Base-by-base conservation (phyloP, 2,888 invertebrate species). In the Catotricha subobsoleta region DNA sequence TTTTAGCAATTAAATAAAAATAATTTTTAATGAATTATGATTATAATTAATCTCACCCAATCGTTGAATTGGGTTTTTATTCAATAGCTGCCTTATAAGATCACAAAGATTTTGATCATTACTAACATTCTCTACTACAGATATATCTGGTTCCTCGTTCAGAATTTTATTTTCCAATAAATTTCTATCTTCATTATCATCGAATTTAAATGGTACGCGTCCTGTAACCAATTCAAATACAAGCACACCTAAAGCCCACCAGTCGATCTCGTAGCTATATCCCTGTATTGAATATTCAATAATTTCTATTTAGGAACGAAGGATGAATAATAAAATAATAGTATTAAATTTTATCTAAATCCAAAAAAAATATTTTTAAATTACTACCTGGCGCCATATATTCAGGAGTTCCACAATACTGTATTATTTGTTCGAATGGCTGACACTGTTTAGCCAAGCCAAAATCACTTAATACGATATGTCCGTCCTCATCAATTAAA, bases 181-280 rank as follows among this genome's bases (percentile, higher is more conserved):
- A n/a, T n/a, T n/a, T n/a, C n/a, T n/a, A n/a, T n/a, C n/a, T n/a
- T 75, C 78, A 59, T 90, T 88, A 19, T 91, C 92, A 52, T 94
- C 90, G 1, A 92, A 87, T 8, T 94, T 92, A 65, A 97, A 97
- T 3, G 97, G 97, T 1, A 94, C 94, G 7, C 92, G 91, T 40
- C 97, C 95, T 0, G 94, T 95, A 41, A 97, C 67, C 33, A 97
- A 72, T 65, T 97, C 95, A 68, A 94, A 97, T 0, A 92, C 88
- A 35, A 97, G 66, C 2, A 97, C 94, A 7, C 94, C 94, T 6
- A 95, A 82, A 23, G 92, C 92, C 97, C 97, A 97, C 95, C 95
- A 97, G 67, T 97, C 95, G 6, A 94, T 95, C 38, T 91, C 86
- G 81, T 88, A 86, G 74, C 92, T 90, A 65, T 95, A 94, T 18